Evolutionary conservation across 92 coral and sea anemone species (phyloP).

Genomic region (Montipora capitata): DNA sequence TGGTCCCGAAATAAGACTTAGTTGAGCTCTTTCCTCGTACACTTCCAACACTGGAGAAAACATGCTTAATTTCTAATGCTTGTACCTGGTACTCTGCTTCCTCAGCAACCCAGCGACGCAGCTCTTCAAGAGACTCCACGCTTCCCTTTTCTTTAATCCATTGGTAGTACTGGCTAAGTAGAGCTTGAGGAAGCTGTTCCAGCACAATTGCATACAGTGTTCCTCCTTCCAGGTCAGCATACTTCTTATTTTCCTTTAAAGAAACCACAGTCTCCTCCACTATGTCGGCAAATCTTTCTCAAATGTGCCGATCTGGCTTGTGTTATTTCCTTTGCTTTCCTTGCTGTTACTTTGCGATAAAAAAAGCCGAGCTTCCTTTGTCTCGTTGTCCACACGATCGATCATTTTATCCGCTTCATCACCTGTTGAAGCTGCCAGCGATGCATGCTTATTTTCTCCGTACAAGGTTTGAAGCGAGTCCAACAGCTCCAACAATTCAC

Average conservation of each 20-base stretch:
- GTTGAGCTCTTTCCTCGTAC: background rate
- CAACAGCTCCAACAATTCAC: conserved; percentile 16
- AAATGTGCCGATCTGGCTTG: no score
- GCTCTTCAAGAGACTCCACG: conserved; percentile 4
- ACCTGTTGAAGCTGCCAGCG: no score
- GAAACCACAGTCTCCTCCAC: conserved; percentile 55
- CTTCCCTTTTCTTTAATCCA: conserved; percentile 50
- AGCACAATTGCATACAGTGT: conserved; percentile 71
- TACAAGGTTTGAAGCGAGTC: conserved; percentile 11
- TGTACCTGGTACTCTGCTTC: conserved; percentile 39
- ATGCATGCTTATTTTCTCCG: conserved; percentile 1
- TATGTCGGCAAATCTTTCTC: conserved; percentile 49
- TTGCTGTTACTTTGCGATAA: no score
- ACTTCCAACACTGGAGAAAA: background rate
- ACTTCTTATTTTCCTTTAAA: conserved; percentile 59
- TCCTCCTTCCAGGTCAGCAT: conserved; percentile 79
- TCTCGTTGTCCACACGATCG: no score
- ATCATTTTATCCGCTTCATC: no score
- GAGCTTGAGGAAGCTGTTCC: conserved; percentile 72
- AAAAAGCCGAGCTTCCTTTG: no score
- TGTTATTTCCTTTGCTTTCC: no score
- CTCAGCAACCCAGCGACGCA: conserved; percentile 10
- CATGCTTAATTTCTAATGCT: conserved; percentile 38
- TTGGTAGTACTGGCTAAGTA: conserved; percentile 58
- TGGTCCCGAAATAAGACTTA: background rate